Base-by-base conservation (phyloP, 1,140 invertebrate species). In the Solenopsis invicta region DNA sequence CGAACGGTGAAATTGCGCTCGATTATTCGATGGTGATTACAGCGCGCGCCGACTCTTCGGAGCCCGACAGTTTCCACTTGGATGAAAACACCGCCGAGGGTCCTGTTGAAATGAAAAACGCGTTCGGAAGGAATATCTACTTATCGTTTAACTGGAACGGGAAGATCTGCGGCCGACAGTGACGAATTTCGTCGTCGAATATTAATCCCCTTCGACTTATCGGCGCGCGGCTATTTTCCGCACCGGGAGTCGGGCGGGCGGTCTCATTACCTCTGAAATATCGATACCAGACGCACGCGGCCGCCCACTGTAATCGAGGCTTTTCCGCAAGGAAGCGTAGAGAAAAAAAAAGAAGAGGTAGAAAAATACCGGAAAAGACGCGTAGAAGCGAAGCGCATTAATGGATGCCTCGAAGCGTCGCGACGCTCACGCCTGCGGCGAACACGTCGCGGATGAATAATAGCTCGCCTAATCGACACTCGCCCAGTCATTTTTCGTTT, bases 141-240 rank as follows among this genome's bases (percentile, higher is more conserved):
- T 87, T 85, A 87, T 71, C 86, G 81, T 21, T 52, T 50, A 84
- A 84, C 59, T 45, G 62, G 6, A 12, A 74, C 2, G 45, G 21
- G 45, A 16, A 66, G 48, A 86, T 29, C 85, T 91, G 87, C 54
- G 71, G 24, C 66, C 81, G 88, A 91, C 89, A 85, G 67, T 91
- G 89, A 91, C 89, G 81, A 89, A 91, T 91, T 91, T 91, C 87
- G 29, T 78, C 86, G 78, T 89, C 72, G 88, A 91, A 91, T 91
- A 91, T 91, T 91, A 91, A 91, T 91, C 64, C 80, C 50, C 59
- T 59, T 29, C 69, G 12, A 62, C 34, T 89, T 89, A 87, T 91
- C 81, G 62, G 69, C 56, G 69, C 56, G 52, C 21, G 50, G 13
- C 21, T 48, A 48, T 88, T 89, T 86, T 66, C 59, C 67, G 54